phyloP scores from a whole-genome alignment of 2,113 vertebrate species.

The Zosterops lateralis region DNA sequence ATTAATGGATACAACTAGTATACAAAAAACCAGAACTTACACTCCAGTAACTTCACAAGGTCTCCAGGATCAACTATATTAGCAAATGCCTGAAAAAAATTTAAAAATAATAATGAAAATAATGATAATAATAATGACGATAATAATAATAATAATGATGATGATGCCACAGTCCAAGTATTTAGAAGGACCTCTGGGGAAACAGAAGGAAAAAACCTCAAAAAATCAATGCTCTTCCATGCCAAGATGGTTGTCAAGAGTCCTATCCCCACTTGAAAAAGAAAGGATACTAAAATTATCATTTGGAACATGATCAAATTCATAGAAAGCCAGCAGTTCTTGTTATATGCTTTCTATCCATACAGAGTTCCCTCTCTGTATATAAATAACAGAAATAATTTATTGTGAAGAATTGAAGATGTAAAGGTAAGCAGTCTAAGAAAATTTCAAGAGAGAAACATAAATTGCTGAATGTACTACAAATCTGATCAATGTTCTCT shows the following conservation, averaged over 20 bases:
- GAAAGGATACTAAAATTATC: background rate
- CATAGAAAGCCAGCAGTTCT: background rate
- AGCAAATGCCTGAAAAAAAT: slow-evolving; percentile 78
- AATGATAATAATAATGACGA: background rate
- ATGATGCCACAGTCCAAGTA: background rate
- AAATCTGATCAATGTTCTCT: background rate
- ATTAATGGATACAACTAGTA: background rate
- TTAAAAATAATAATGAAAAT: background rate
- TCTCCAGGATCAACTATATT: slow-evolving; percentile 87
- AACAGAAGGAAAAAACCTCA: fast-evolving
- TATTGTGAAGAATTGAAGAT: background rate
- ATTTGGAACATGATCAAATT: background rate
- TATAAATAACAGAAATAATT: background rate
- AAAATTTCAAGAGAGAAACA: background rate
- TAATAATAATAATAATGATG: background rate
- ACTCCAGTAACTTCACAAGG: slow-evolving; percentile 86
- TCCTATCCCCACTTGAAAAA: background rate
- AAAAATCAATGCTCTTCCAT: background rate
- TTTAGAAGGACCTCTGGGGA: background rate
- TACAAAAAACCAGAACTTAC: slow-evolving; percentile 70
- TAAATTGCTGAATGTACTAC: background rate
- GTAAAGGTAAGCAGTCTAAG: background rate
- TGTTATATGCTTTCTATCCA: background rate
- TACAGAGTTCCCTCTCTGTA: background rate
- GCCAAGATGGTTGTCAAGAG: background rate